Conservation (phyloP, 2,113 vertebrate genomes). For the Arvicanthis niloticus region DNA sequence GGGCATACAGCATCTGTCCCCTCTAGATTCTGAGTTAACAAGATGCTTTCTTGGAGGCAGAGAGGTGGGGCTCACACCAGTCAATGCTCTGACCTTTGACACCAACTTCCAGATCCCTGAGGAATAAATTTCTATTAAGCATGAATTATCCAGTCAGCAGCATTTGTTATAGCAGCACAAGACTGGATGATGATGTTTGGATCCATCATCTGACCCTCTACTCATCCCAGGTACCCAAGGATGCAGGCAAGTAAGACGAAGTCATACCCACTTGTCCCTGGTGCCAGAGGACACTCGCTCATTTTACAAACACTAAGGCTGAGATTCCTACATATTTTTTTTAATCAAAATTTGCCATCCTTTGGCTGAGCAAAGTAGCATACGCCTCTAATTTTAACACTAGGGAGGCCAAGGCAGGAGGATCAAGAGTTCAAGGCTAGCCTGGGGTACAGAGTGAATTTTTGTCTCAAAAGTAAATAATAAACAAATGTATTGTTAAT, state of each 20-base stretch:
- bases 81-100: background rate
- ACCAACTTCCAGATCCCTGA: background rate
- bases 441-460: background rate
- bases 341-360: background rate
- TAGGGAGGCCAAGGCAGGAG: background rate
- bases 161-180: background rate
- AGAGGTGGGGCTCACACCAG: background rate
- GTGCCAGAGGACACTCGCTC: background rate
- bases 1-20: background rate
- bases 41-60: background rate
- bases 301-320: background rate
- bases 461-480: background rate
- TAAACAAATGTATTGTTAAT: background rate
- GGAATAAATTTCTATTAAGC: background rate
- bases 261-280: background rate
- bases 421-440: background rate
- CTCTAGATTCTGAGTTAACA: background rate
- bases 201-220: background rate
- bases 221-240: background rate
- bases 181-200: background rate
- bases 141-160: background rate
- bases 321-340: background rate
- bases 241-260: background rate
- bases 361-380: background rate
- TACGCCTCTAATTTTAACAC: background rate